A percentile compares a stretch with the other conserved stretches of the same genome.
phyloP scores from a whole-genome alignment of 2,113 vertebrate species.

The Loxodonta africana region DNA sequence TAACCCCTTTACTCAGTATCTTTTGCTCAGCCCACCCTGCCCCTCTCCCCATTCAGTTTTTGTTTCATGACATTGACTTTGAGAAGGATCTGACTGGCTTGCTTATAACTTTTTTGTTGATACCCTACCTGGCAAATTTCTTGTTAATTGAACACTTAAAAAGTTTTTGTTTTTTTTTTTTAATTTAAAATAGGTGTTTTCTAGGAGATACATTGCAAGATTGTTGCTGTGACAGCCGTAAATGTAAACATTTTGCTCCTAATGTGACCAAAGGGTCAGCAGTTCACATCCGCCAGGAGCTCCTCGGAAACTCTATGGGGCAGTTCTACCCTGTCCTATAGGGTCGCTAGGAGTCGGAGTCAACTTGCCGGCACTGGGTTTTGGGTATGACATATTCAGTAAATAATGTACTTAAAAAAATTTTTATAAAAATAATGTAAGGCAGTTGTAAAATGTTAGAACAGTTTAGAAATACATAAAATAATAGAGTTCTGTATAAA shows the following conservation, averaged over 20 bases:
- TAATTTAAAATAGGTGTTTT: not conserved
- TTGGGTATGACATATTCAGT: not conserved
- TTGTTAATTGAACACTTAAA: constrained; percentile 4
- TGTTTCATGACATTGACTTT: not conserved
- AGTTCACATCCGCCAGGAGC: no score
- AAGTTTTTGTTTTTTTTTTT: not conserved
- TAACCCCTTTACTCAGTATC: not conserved
- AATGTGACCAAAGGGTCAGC: not conserved
- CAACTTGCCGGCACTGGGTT: no score
- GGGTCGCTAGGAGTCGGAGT: no score
- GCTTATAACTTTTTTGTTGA: not conserved
- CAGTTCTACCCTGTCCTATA: no score
- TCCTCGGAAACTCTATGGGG: no score
- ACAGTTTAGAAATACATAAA: not conserved
- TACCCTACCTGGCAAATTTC: not conserved
- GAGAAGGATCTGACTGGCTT: not conserved
- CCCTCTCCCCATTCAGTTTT: not conserved
- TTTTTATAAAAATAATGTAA: not conserved
- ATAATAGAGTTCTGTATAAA: not conserved
- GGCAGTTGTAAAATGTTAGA: not conserved
- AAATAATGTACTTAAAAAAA: not conserved
- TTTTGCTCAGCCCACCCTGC: no score
- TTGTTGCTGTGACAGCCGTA: not conserved
- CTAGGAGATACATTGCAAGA: not conserved
- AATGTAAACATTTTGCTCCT: not conserved